Evolutionary conservation across 2,797 vertebrate genomes (phyloP).

Genomic region (Pipistrellus kuhlii): DNA sequence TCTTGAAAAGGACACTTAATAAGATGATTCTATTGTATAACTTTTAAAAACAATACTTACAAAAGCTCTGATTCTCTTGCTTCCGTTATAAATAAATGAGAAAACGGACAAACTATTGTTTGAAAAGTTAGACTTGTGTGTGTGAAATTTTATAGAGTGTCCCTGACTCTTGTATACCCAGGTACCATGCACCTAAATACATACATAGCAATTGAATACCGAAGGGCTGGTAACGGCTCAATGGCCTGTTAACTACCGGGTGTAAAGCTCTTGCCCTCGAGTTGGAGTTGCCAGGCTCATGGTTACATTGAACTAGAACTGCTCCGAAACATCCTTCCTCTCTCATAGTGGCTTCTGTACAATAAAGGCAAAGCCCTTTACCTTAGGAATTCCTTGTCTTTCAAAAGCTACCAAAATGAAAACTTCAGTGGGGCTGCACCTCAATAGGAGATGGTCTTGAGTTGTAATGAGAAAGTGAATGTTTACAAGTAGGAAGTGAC

Average conservation of each 20-base stretch:
- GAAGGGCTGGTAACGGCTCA: not conserved
- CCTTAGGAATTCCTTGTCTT: not conserved
- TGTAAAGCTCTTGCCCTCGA: not conserved
- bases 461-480: not conserved
- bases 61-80: slow-evolving; percentile 54
- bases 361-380: not conserved
- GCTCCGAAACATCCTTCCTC: not conserved
- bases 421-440: not conserved
- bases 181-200: not conserved
- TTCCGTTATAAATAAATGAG: slow-evolving; percentile 54
- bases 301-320: not conserved
- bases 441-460: not conserved
- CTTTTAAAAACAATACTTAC: slow-evolving; percentile 14
- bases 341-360: not conserved
- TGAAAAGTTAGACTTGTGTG: not conserved
- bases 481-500: not conserved
- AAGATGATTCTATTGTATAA: slow-evolving; percentile 57
- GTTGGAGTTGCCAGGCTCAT: not conserved
- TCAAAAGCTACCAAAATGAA: slow-evolving; percentile 37
- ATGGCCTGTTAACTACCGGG: not conserved
- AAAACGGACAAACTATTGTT: slow-evolving; percentile 43
- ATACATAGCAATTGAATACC: not conserved
- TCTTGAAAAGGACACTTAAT: slow-evolving; percentile 54
- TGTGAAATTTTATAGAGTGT: not conserved
- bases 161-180: not conserved